A percentile compares a stretch with the other conserved stretches of the same genome.
phyloP scores from a whole-genome alignment of 2,113 vertebrate species.

The Physeter macrocephalus region DNA sequence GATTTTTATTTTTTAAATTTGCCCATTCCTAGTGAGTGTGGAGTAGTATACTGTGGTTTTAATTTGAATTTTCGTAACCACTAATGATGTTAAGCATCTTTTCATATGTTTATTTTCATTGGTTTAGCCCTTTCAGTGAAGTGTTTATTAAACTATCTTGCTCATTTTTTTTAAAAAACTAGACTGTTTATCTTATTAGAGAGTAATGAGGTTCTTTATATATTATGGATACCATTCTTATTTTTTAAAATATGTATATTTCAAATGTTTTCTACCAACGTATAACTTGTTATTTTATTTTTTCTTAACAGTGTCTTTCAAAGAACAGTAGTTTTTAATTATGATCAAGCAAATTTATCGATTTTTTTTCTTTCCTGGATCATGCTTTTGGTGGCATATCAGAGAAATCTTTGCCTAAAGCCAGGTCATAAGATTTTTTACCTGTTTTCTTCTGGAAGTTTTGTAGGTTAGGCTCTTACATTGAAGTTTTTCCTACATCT shows the following conservation, averaged over 20 bases:
- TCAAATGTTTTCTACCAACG: neutral
- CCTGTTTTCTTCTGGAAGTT: neutral
- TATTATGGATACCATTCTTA: neutral
- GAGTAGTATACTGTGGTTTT: too few relatives aligned
- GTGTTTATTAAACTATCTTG: neutral
- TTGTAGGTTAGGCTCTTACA: neutral
- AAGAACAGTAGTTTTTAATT: neutral
- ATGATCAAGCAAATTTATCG: too few relatives aligned
- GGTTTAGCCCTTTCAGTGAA: neutral
- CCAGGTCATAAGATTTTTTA: neutral
- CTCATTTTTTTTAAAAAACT: neutral
- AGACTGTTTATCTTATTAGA: neutral
- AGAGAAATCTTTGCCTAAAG: neutral
- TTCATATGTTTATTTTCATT: too few relatives aligned
- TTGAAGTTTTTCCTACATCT: too few relatives aligned
- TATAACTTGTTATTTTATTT: neutral
- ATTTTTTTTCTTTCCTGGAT: neutral
- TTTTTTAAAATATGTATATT: neutral
- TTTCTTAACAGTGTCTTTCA: neutral
- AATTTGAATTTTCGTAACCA: neutral
- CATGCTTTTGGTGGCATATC: neutral
- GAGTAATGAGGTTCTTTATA: neutral
- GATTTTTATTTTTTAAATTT: neutral
- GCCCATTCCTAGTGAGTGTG: neutral
- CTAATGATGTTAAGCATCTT: neutral